Evolutionary conservation across 2,888 invertebrate species (phyloP).

Genomic region (Protonemura montana): DNA sequence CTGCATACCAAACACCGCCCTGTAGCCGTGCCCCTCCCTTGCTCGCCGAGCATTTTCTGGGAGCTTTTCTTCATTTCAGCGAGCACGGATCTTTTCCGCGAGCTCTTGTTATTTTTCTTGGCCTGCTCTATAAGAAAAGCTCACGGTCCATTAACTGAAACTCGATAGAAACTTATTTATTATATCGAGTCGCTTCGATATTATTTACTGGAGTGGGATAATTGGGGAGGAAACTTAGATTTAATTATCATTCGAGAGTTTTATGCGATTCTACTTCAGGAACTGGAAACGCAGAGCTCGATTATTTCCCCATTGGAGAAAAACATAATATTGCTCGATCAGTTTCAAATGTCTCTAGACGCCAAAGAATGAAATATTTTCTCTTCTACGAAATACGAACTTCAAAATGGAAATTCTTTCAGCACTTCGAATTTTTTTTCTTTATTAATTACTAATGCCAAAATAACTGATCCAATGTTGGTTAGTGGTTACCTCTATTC

Average conservation of each 20-base stretch:
- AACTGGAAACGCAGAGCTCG: neutral
- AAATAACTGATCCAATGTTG: too few species aligned
- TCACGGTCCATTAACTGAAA: neutral
- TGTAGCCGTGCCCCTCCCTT: neutral
- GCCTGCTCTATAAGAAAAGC: neutral
- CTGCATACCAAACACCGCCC: neutral
- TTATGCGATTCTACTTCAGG: neutral
- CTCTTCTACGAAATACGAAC: neutral
- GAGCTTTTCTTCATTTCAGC: neutral
- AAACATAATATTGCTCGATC: neutral
- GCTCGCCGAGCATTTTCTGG: neutral
- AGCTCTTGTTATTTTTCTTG: conserved; percentile 14
- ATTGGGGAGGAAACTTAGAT: conserved; percentile 16
- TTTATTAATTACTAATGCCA: too few species aligned
- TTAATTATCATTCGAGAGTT: neutral
- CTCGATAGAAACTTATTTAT: conserved; percentile 14
- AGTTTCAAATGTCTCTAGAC: neutral
- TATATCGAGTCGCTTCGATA: neutral
- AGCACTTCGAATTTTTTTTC: too few species aligned
- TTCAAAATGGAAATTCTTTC: too few species aligned
- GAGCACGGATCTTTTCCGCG: neutral
- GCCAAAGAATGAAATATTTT: neutral
- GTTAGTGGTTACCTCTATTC: too few species aligned
- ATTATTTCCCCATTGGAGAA: too few species aligned
- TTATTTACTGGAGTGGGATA: conserved; percentile 15